Base-by-base conservation (phyloP, 2,113 vertebrate species). In the Eclectus roratus region DNA sequence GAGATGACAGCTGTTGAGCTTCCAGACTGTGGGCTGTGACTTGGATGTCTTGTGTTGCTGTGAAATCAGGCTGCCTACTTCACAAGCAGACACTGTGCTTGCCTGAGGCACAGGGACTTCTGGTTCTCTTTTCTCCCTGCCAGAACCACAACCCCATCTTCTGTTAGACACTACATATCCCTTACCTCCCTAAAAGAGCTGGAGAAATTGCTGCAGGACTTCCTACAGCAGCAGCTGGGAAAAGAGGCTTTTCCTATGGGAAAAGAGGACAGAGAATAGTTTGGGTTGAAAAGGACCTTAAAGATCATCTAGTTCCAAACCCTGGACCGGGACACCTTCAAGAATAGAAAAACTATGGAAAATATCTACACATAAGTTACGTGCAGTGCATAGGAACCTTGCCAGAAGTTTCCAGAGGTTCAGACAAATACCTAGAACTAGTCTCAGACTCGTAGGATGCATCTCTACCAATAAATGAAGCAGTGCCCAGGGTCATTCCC, bases 181-280 rank as follows among this genome's bases (percentile, higher is more conserved):
- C 53, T 53, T 80, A 33, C 61, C 21, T 53, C 29, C 13, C 19
- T 2, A 0, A 46, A 69, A 88, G 68, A 91, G 17, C 21, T 90
- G 60, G 58, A 92, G 46, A 86, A 88, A 43, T 84, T 84, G 52
- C 41, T 85, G 31, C 63, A 72, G 66, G 44, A 56, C n/a, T 79
- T 91, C 31, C 47, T 37, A 46, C 19, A 53, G 20, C 27, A 85
- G 33, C 15, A 91, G 18, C 18, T 0, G 0, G 16, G 25, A 70
- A 46, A 56, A 56, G 8, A 56, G 12, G 55, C 5, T n/a, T 56
- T 20, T 52, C 44, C 27, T 0, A 0, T 31, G 50, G 52, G 35
- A 52, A 70, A 80, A 94, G 58, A 71, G 44, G 55, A 33, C 55
- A 58, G 55, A 21, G 33, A 58, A 58, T 24, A 35, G 56, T 58